phyloP scores from a whole-genome alignment of 1,140 invertebrate genomes.

The Apis dorsata region DNA sequence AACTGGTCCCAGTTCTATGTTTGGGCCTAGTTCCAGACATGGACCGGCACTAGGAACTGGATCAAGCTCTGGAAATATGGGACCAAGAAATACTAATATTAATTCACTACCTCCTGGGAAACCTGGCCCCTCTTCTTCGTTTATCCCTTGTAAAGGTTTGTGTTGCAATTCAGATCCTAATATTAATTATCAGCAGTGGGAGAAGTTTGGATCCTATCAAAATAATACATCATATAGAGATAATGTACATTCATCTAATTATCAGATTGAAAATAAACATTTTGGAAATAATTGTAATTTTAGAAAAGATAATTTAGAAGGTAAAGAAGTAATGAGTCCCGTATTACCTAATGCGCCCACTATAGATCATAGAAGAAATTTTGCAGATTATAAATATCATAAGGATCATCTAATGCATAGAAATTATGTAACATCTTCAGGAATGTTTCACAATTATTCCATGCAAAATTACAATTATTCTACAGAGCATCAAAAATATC shows the following conservation, averaged over 20 bases:
- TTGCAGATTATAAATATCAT: constrained; percentile 72
- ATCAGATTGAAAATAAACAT: constrained; percentile 67
- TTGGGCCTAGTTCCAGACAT: constrained; percentile 17
- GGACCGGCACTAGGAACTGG: constrained; percentile 2
- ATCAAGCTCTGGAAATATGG: constrained; percentile 31
- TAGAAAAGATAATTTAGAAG: constrained; percentile 70
- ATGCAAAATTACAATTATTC: constrained; percentile 73
- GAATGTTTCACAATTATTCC: constrained; percentile 71
- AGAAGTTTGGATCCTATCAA: constrained; percentile 73
- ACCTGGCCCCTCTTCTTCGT: constrained; percentile 58
- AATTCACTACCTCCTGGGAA: constrained; percentile 60
- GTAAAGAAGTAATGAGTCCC: constrained; percentile 60
- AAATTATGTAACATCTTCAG: constrained; percentile 66
- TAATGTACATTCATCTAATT: constrained; percentile 65
- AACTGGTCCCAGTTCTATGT: background rate
- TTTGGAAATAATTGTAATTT: constrained; percentile 67
- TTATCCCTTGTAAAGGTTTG: constrained; percentile 71
- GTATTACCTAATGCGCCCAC: constrained; percentile 39
- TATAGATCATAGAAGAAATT: constrained; percentile 70
- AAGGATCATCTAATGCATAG: constrained; percentile 69
- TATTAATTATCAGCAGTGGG: constrained; percentile 72
- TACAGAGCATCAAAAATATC: constrained; percentile 74
- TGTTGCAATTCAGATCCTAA: constrained; percentile 74
- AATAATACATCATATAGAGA: constrained; percentile 70
- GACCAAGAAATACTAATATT: constrained; percentile 54